A percentile compares a stretch with the other conserved stretches of the same genome.
Evolutionary conservation across 2,888 invertebrate species (phyloP).

Genomic region (Exocentrus adspersus): DNA sequence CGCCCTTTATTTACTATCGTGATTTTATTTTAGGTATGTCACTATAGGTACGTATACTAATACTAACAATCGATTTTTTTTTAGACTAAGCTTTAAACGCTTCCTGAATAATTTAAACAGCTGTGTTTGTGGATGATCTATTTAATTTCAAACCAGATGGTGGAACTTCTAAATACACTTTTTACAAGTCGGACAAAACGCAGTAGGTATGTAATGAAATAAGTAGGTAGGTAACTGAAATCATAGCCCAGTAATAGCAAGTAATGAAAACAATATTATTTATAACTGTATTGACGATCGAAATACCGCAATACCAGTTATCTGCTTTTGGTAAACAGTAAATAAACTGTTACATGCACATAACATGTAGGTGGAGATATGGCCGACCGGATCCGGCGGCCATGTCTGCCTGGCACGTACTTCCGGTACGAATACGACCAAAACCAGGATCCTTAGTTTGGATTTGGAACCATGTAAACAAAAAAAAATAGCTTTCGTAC

Average conservation of each 20-base stretch:
- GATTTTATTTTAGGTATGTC: too few species aligned
- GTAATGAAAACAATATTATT: too few species aligned
- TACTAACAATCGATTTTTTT: too few species aligned
- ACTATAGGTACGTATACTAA: too few species aligned
- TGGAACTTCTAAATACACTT: neutral
- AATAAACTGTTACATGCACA: conserved; percentile 6
- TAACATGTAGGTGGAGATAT: conserved; percentile 46
- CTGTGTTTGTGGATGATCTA: neutral
- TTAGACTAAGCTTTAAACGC: neutral
- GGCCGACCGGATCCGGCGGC: conserved; percentile 43
- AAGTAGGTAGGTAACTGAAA: neutral
- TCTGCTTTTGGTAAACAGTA: conserved; percentile 13
- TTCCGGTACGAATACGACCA: conserved; percentile 15
- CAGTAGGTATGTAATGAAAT: neutral
- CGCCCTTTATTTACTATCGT: too few species aligned
- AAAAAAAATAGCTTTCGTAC: too few species aligned
- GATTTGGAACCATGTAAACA: too few species aligned
- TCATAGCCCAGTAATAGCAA: too few species aligned
- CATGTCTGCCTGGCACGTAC: conserved; percentile 29
- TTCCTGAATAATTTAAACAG: neutral
- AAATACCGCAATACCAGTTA: conserved; percentile 20
- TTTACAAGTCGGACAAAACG: too few species aligned
- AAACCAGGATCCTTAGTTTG: neutral
- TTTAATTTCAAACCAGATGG: neutral
- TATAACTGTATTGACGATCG: too few species aligned